phyloP scores from a whole-genome alignment of 92 coral and sea anemone species.

The Nematostella vectensis region DNA sequence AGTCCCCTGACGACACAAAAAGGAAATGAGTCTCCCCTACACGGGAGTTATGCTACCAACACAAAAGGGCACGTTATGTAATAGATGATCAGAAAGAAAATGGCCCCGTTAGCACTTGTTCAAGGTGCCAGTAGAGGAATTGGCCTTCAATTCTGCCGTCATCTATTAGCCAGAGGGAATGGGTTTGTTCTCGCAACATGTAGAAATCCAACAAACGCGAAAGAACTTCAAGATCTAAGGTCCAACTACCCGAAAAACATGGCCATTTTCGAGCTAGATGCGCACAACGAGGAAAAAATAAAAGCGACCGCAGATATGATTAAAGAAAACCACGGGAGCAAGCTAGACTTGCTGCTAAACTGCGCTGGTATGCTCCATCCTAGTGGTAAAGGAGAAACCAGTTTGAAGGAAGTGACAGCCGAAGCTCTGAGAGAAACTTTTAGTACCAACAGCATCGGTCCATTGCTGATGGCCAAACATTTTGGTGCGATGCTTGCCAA shows the following conservation, averaged over 20 bases:
- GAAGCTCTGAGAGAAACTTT: slow-evolving; percentile 19
- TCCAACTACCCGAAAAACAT: slow-evolving; percentile 20
- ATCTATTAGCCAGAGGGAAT: slow-evolving; percentile 22
- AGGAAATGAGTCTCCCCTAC: no score
- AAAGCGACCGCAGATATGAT: slow-evolving; percentile 17
- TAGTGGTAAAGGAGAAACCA: slow-evolving; percentile 49
- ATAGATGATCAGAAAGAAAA: no score
- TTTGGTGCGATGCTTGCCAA: slow-evolving; percentile 35
- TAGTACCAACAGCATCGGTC: slow-evolving; percentile 37
- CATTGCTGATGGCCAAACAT: slow-evolving; percentile 44
- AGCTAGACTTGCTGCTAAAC: slow-evolving; percentile 48
- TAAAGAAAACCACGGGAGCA: slow-evolving; percentile 18
- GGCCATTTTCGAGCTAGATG: slow-evolving; percentile 28
- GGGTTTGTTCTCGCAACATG: slow-evolving; percentile 41
- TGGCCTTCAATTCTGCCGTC: slow-evolving; percentile 50
- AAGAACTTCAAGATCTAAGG: slow-evolving; percentile 26
- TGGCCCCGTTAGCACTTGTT: slow-evolving; percentile 26
- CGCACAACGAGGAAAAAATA: slow-evolving; percentile 34
- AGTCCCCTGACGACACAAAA: no score
- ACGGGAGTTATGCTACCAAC: no score
- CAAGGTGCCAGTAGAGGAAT: slow-evolving; percentile 70
- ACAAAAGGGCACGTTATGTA: no score
- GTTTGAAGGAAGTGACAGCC: slow-evolving; percentile 36
- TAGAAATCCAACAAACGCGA: slow-evolving; percentile 32
- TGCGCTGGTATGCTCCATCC: slow-evolving; percentile 60